Evolutionary conservation across 2,113 vertebrate genomes (phyloP).

Genomic region (Cathartes aura): DNA sequence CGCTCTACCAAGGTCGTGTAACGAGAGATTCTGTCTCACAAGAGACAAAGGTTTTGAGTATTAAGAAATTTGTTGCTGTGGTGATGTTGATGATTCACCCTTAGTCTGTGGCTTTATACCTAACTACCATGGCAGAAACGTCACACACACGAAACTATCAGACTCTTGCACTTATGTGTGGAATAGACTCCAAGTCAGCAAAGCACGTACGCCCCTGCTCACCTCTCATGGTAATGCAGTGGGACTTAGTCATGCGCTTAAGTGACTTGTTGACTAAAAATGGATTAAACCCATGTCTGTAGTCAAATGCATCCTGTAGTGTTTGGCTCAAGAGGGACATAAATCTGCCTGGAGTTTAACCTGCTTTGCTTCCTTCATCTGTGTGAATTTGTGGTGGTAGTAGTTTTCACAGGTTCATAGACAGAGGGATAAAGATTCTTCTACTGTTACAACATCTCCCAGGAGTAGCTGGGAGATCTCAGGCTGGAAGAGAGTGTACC

Average conservation of each 20-base stretch:
- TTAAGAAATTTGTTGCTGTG: slow-evolving; percentile 27
- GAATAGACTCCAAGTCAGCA: neutral
- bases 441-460: neutral
- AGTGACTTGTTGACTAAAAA: neutral
- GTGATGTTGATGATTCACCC: slow-evolving; percentile 37
- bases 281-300: neutral
- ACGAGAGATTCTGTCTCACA: neutral
- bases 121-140: neutral
- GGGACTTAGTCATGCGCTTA: neutral
- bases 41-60: neutral
- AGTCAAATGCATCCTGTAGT: neutral
- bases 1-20: rapidly evolving
- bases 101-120: neutral
- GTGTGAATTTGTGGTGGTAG: neutral
- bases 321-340: neutral
- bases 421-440: neutral
- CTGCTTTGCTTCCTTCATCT: neutral
- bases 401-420: neutral
- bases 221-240: neutral
- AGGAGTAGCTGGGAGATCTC: neutral
- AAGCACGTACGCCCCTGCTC: neutral
- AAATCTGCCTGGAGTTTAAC: neutral
- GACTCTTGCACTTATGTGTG: neutral
- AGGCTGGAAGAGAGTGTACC: neutral
- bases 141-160: neutral